These are phyloP conservation scores for Cichlasoma orientale DNA, from an alignment of 2,797 vertebrate species.

Conservation along the genomic window DNA sequence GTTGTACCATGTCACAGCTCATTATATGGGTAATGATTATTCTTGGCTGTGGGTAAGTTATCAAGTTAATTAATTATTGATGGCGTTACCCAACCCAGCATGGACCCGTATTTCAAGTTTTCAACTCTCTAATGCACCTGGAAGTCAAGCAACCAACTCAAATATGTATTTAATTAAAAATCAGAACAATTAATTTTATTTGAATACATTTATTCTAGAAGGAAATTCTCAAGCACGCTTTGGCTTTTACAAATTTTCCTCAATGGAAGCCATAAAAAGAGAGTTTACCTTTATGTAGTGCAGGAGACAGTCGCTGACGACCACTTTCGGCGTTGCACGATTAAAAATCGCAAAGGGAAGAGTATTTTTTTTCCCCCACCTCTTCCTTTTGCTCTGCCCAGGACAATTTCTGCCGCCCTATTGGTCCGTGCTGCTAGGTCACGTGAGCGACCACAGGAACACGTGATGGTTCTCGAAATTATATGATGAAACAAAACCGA, in stretches of 20 bases:
- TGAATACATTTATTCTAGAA: not conserved
- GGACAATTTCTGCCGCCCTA: constrained; percentile 77
- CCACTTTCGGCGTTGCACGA: constrained; percentile 74
- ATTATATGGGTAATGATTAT: constrained; percentile 15
- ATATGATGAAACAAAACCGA: constrained; percentile 56
- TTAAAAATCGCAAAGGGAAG: constrained; percentile 81
- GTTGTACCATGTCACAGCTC: constrained; percentile 19
- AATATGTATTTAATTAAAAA: not conserved
- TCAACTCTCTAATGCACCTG: constrained; percentile 11
- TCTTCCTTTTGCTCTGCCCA: constrained; percentile 72
- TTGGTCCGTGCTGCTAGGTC: constrained; percentile 84
- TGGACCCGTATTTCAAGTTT: constrained; percentile 31
- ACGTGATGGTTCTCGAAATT: constrained; percentile 83
- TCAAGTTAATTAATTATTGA: constrained; percentile 65
- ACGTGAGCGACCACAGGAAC: constrained; percentile 82
- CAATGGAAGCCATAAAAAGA: constrained; percentile 3
- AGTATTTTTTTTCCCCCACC: constrained; percentile 61
- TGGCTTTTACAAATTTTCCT: not conserved
- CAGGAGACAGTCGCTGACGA: constrained; percentile 58
- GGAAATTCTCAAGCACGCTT: not conserved
- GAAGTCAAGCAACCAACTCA: constrained; percentile 10
- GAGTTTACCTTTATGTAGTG: constrained; percentile 71
- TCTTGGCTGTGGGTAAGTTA: constrained; percentile 29
- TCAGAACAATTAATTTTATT: not conserved
- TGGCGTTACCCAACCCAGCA: not conserved